These are phyloP conservation scores for Elgaria multicarinata DNA, from an alignment of 2,113 vertebrate species.

Conservation along the genomic window DNA sequence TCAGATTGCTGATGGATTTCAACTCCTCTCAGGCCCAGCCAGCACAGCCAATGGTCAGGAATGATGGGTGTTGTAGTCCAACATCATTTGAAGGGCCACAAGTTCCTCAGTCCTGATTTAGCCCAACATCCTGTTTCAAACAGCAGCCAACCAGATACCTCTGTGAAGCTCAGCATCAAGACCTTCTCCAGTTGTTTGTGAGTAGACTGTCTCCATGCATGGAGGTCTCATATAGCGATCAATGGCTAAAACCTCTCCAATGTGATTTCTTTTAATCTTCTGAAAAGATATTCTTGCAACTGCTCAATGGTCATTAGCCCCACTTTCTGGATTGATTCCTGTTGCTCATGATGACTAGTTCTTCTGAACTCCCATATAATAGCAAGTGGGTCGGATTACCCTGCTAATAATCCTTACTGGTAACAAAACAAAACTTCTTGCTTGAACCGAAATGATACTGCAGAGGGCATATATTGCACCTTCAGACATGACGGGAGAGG, in stretches of 20 bases:
- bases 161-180: neutral
- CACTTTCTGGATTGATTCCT: neutral
- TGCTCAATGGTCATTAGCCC: neutral
- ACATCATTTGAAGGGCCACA: neutral
- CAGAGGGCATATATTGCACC: neutral
- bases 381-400: neutral
- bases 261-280: neutral
- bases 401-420: neutral
- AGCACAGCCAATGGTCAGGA: neutral
- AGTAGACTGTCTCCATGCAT: neutral
- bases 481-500: neutral
- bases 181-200: neutral
- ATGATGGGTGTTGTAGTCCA: neutral
- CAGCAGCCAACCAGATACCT: neutral
- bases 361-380: neutral
- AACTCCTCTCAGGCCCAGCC: neutral
- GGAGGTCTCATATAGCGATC: neutral
- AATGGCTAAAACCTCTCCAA: neutral
- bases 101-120: no score
- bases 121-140: neutral
- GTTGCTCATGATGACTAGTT: neutral
- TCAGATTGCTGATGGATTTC: neutral
- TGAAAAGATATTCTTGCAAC: neutral
- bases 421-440: neutral
- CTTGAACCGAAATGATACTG: neutral